Percentiles rank a stretch among this genome's conserved stretches.
These are phyloP conservation scores for Timema cristinae DNA, from an alignment of 2,888 invertebrate genomes.

Conservation along the genomic window DNA sequence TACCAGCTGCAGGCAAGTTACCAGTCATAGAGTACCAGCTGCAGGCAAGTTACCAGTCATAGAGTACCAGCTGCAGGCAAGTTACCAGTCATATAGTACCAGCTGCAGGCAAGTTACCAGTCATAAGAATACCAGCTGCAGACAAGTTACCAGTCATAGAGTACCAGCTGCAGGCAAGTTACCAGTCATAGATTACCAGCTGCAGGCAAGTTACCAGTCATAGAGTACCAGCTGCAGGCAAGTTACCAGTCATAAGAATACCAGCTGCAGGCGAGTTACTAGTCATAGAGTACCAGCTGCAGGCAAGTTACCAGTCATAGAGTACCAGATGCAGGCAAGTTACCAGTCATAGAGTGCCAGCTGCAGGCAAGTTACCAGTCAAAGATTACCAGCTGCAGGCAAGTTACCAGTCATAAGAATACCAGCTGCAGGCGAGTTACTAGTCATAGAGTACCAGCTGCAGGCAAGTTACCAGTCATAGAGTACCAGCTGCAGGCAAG, in stretches of 20 bases:
- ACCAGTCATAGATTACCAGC: constrained; percentile 53
- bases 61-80: constrained; percentile 52
- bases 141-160: constrained; percentile 50
- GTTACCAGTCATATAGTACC: constrained; percentile 53
- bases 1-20: constrained; percentile 50
- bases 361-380: constrained; percentile 48
- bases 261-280: constrained; percentile 50
- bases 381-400: constrained; percentile 52
- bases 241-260: constrained; percentile 53
- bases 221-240: constrained; percentile 52
- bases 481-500: constrained; percentile 51
- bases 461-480: constrained; percentile 49
- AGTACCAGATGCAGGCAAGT: constrained; percentile 43
- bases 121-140: constrained; percentile 54
- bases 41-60: constrained; percentile 48
- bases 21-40: constrained; percentile 54
- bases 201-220: constrained; percentile 48
- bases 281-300: constrained; percentile 53
- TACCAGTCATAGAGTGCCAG: constrained; percentile 53
- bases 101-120: constrained; percentile 48
- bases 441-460: constrained; percentile 53
- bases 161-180: constrained; percentile 50
- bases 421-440: constrained; percentile 50
- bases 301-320: too few relatives aligned
- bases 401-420: constrained; percentile 52